Conservation (phyloP, 2,888 invertebrate species). For the Melikaiella ostensackeni region DNA sequence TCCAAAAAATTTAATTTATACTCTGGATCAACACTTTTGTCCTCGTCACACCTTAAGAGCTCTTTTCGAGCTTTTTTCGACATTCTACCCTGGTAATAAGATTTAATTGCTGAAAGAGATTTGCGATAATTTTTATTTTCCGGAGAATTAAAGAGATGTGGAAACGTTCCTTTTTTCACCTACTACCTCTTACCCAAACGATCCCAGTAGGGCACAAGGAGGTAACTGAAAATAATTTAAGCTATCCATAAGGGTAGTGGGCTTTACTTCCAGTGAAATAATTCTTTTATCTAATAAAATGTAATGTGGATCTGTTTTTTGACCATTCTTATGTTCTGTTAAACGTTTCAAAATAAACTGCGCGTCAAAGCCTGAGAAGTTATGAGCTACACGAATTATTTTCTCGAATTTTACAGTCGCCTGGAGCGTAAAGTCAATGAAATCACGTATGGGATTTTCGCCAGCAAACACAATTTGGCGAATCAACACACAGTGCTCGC, state of each 20-base stretch:
- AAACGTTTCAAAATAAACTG: too few species aligned
- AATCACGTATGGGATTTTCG: too few species aligned
- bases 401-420: neutral
- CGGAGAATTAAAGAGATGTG: conserved; percentile 55
- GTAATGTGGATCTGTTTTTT: too few species aligned
- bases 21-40: conserved; percentile 20
- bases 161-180: conserved; percentile 53
- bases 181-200: neutral
- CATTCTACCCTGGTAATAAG: conserved; percentile 47
- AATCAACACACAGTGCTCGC: too few species aligned
- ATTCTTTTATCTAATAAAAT: neutral
- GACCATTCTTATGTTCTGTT: too few species aligned
- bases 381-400: neutral
- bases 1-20: conserved; percentile 52
- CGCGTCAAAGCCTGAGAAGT: too few species aligned
- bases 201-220: too few species aligned
- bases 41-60: conserved; percentile 50
- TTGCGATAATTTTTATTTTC: conserved; percentile 53
- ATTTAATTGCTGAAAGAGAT: conserved; percentile 44
- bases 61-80: neutral
- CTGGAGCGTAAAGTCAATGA: too few species aligned
- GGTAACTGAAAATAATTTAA: neutral
- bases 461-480: too few species aligned
- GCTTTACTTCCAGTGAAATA: neutral
- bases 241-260: neutral